A percentile compares a stretch with the other conserved stretches of the same genome.
Conservation (phyloP, 2,888 invertebrate species). For the Polydrusus pterygomalis region DNA sequence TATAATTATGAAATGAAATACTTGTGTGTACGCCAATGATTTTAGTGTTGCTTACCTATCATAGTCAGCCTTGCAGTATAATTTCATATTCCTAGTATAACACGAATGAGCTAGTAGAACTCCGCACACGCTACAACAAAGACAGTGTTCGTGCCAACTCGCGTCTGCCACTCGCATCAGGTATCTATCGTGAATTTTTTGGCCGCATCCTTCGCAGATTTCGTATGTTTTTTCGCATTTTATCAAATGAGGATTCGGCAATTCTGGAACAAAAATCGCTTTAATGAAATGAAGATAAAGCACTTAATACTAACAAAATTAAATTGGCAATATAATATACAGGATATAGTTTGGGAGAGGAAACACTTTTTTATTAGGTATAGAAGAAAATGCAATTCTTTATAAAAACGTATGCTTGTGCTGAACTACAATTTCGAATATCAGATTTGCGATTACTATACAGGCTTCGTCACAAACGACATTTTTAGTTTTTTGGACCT, state of each 20-base stretch:
- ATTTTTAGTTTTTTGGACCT: no score
- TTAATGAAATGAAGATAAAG: no score
- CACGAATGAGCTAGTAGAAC: constrained; percentile 93
- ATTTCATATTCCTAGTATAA: constrained; percentile 93
- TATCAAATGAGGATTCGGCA: constrained; percentile 72
- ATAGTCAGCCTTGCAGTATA: constrained; percentile 98
- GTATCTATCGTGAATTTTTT: constrained; percentile 95
- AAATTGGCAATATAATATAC: no score
- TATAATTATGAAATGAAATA: neutral
- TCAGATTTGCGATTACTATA: no score
- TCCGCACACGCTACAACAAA: constrained; percentile 96
- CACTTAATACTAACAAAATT: no score
- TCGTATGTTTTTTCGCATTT: constrained; percentile 88
- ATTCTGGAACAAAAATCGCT: constrained; percentile 60
- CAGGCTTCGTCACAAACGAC: no score
- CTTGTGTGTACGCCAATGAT: no score
- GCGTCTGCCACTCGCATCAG: constrained; percentile 95
- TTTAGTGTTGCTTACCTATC: constrained; percentile 91
- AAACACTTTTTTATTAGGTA: no score
- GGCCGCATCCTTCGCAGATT: constrained; percentile 95
- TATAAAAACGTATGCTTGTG: no score
- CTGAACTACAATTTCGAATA: no score
- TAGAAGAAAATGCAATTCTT: no score
- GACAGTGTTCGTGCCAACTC: constrained; percentile 97
- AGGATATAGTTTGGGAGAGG: no score